Conservation (phyloP, 1,140 invertebrate species). For the Dendrolimus kikuchii region DNA sequence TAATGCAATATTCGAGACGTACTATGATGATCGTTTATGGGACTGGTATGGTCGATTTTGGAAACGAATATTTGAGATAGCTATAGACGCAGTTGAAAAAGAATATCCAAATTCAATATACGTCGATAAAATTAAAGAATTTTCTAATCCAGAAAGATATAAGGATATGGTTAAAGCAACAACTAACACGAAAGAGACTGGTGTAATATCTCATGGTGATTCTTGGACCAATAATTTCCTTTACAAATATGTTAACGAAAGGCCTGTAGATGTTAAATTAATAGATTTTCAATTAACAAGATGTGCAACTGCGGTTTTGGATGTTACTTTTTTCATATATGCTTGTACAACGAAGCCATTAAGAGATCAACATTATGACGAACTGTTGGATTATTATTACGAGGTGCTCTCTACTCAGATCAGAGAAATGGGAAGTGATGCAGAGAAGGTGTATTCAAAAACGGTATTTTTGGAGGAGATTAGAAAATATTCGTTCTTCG, state of each 20-base stretch:
- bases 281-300: conserved; percentile 81
- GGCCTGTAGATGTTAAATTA: conserved; percentile 71
- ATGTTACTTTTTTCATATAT: conserved; percentile 77
- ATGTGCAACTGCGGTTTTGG: conserved; percentile 73
- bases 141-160: conserved; percentile 65
- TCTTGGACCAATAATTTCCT: conserved; percentile 84
- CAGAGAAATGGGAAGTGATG: conserved; percentile 74
- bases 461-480: conserved; percentile 69
- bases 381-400: conserved; percentile 74
- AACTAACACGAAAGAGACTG: conserved; percentile 40
- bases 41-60: conserved; percentile 78
- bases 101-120: conserved; percentile 76
- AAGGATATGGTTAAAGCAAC: conserved; percentile 44
- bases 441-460: conserved; percentile 73
- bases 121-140: conserved; percentile 71
- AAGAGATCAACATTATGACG: conserved; percentile 72
- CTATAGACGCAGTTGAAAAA: conserved; percentile 76
- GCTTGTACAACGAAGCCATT: conserved; percentile 75
- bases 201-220: conserved; percentile 80
- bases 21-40: conserved; percentile 73
- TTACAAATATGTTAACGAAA: conserved; percentile 60
- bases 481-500: conserved; percentile 75
- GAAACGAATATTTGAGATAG: conserved; percentile 67
- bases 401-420: conserved; percentile 72
- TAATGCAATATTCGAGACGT: conserved; percentile 67